Evolutionary conservation across 2,113 vertebrate genomes (phyloP).

Genomic region (Oryzias melastigma): DNA sequence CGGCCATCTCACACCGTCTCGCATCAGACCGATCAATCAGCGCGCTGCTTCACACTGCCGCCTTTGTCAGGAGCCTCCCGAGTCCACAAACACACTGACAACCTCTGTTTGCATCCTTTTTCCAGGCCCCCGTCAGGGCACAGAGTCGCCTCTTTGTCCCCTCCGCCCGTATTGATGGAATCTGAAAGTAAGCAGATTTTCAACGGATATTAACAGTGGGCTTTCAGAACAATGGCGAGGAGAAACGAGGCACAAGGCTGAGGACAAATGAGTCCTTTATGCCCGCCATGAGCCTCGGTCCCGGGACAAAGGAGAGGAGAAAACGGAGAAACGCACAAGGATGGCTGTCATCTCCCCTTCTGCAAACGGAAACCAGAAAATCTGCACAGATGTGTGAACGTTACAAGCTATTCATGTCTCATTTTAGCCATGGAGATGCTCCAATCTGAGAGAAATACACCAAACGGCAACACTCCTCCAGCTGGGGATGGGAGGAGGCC

Average conservation of each 20-base stretch:
- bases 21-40: conserved; percentile 70
- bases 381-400: conserved; percentile 8
- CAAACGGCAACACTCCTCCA: too few species aligned
- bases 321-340: conserved; percentile 3
- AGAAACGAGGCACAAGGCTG: conserved; percentile 52
- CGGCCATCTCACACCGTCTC: conserved; percentile 46
- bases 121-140: conserved; percentile 38
- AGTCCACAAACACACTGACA: conserved; percentile 53
- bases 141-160: conserved; percentile 68
- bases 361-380: conserved; percentile 43
- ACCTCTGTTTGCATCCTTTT: conserved; percentile 60
- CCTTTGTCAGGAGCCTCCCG: conserved; percentile 63
- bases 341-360: conserved; percentile 42
- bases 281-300: conserved; percentile 41
- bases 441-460: too few species aligned
- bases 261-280: conserved; percentile 66
- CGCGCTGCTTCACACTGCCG: conserved; percentile 58
- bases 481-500: too few species aligned
- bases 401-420: too few species aligned
- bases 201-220: conserved; percentile 72
- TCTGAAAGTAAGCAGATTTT: conserved; percentile 81
- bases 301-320: conserved; percentile 20
- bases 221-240: conserved; percentile 66
- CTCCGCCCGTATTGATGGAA: conserved; percentile 67
- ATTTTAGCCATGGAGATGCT: too few species aligned